Base-by-base conservation (phyloP, 2,888 invertebrate species). In the Epiblema foenella region DNA sequence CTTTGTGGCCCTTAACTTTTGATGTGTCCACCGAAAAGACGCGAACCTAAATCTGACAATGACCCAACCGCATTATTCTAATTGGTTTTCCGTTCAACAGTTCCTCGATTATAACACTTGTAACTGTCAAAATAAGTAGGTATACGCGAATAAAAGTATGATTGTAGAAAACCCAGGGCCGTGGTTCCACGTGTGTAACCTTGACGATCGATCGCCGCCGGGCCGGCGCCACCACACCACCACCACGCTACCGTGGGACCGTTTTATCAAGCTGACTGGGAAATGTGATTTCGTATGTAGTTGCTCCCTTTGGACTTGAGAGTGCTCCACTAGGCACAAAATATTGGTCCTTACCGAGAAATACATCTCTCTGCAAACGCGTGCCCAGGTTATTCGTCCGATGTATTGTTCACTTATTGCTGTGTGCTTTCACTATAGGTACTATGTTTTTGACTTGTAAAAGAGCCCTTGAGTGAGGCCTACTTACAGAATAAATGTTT, bases 201-300 rank as follows among this genome's bases (percentile, higher is more conserved):
- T 92, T 92, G 91, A 82, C 87, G 90, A 92, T 92, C 92, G 91
- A 92, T 92, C 85, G 85, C 78, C 84, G 84, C 79, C 85, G 74
- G 74, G 70, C 77, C 74, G 84, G 84, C 87, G 84, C 82, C 84
- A 72, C 73, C 90, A 89, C 74, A 73, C 78, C 90, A 89, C 86
- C 85, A 87, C 68, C 81, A 42, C 49, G 51, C 9, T 56, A 51
- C 33, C 54, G 46, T 57, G 59, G 68, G 63, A 58, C 42, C 52
- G 42, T 39, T n/a, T 52, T 68, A 29, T 60, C 60, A 12, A 54
- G 12, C 39, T 15, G 52, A 12, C 52, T 20, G 37, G 51, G n/a
- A 3, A 33, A 33, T 51, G 12, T 17, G 51, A 20, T 37, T 63
- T 51, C 20, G 24, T 46, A 20, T n/a, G n/a, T n/a, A n/a, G n/a